Evolutionary conservation across 2,113 vertebrate genomes (phyloP).

Genomic region (Phoxinus phoxinus): DNA sequence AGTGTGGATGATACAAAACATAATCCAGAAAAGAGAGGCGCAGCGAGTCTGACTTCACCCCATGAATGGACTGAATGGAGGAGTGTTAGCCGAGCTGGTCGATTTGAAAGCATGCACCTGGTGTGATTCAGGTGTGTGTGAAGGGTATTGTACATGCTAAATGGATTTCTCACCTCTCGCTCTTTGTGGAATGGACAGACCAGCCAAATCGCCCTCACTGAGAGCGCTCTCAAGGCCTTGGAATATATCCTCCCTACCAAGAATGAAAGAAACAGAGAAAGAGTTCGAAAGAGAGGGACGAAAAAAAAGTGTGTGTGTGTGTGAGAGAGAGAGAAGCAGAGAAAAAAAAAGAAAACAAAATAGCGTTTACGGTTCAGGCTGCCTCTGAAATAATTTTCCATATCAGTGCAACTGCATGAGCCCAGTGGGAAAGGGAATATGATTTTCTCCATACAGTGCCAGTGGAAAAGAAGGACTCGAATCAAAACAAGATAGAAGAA

Average conservation of each 20-base stretch:
- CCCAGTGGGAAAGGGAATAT: slow-evolving; percentile 61
- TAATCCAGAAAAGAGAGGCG: slow-evolving; percentile 58
- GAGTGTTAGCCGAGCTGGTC: slow-evolving; percentile 49
- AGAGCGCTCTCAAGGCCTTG: slow-evolving; percentile 54
- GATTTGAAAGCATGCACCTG: slow-evolving; percentile 52
- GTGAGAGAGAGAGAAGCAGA: slow-evolving; percentile 4
- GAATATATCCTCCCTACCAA: slow-evolving; percentile 55
- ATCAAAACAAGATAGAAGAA: slow-evolving; percentile 56
- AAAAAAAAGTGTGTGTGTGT: slow-evolving; percentile 8
- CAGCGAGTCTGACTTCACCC: slow-evolving; percentile 49
- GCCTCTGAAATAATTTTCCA: slow-evolving; percentile 67
- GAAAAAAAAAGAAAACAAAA: slow-evolving; percentile 55
- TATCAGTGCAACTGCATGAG: slow-evolving; percentile 65
- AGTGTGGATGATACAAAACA: slow-evolving; percentile 60
- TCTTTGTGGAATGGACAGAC: slow-evolving; percentile 56
- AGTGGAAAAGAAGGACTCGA: slow-evolving; percentile 57
- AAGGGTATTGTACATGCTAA: slow-evolving; percentile 58
- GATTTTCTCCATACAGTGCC: slow-evolving; percentile 56
- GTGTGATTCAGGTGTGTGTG: slow-evolving; percentile 60
- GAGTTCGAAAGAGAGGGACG: slow-evolving; percentile 40
- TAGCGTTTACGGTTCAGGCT: slow-evolving; percentile 60
- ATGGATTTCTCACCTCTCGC: slow-evolving; percentile 59
- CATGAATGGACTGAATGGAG: slow-evolving; percentile 54
- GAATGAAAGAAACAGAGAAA: slow-evolving; percentile 48
- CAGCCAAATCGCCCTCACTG: slow-evolving; percentile 50